Percentiles rank a stretch among this genome's conserved stretches.
Evolutionary conservation across 2,888 invertebrate genomes (phyloP).

Genomic region (Gibbula magus): DNA sequence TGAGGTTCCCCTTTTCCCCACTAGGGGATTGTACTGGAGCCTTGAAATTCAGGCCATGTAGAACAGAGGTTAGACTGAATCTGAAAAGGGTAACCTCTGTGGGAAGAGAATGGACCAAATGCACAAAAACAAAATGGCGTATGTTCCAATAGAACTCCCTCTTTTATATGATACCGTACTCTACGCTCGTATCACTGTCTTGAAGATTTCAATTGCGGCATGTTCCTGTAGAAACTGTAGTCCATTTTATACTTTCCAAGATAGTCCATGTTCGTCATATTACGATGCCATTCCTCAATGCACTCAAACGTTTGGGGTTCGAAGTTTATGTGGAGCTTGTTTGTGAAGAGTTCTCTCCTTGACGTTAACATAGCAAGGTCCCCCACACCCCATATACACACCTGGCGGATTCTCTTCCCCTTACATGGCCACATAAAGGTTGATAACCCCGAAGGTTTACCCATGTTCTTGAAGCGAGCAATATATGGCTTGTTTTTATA

Average conservation of each 20-base stretch:
- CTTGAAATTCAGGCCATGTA: too few species aligned
- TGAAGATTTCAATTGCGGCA: not conserved
- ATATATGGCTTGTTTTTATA: constrained; percentile 44
- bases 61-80: too few species aligned
- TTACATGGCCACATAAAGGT: constrained; percentile 46
- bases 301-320: constrained; percentile 57
- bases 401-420: constrained; percentile 52
- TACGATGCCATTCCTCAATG: constrained; percentile 50
- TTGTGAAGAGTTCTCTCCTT: constrained; percentile 57
- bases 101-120: too few species aligned
- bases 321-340: constrained; percentile 59
- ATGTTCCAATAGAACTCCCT: too few species aligned
- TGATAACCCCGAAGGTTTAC: not conserved
- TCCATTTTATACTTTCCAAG: not conserved
- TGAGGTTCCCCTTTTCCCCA: too few species aligned
- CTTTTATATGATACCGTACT: too few species aligned
- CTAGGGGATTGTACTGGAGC: too few species aligned
- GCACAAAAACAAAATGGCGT: too few species aligned
- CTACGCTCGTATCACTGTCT: too few species aligned
- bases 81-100: too few species aligned
- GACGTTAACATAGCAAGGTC: constrained; percentile 53
- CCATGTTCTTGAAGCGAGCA: constrained; percentile 62
- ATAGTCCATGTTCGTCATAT: not conserved
- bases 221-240: not conserved
- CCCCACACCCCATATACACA: constrained; percentile 60